Percentiles rank a stretch among this genome's conserved stretches.
Evolutionary conservation across 2,113 vertebrate genomes (phyloP).

Genomic region (Mobula birostris): DNA sequence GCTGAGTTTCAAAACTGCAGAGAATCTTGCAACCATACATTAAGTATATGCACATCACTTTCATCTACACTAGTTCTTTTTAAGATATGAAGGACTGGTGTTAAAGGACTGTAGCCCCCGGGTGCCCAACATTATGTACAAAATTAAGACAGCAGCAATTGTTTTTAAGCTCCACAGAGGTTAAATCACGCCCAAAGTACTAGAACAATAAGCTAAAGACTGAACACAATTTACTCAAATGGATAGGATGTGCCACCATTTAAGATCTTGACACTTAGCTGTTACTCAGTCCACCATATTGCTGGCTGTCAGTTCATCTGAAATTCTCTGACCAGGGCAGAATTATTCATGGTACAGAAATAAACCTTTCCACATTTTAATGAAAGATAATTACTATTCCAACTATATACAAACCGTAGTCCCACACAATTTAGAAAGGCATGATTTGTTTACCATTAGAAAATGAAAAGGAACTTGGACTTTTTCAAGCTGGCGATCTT

Average conservation of each 20-base stretch:
- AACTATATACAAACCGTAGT: too few species aligned
- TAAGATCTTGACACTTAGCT: background rate
- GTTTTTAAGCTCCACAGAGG: background rate
- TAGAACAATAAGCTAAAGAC: background rate
- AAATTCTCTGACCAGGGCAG: background rate
- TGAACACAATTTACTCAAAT: background rate
- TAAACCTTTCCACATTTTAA: too few species aligned
- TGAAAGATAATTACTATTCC: too few species aligned
- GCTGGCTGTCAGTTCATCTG: background rate
- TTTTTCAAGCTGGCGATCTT: slow-evolving; percentile 30
- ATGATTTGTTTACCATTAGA: slow-evolving; percentile 14
- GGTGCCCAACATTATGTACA: background rate
- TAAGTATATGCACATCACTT: background rate
- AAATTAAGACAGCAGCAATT: background rate
- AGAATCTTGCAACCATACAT: background rate
- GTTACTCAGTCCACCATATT: background rate
- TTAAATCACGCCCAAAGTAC: background rate
- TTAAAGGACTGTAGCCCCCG: background rate
- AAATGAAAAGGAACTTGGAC: slow-evolving; percentile 28
- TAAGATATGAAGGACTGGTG: background rate
- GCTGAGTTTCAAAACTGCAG: background rate
- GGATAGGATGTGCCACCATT: background rate
- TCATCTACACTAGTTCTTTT: background rate
- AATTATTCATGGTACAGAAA: background rate
- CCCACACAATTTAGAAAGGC: background rate